Evolutionary conservation across 2,888 invertebrate species (phyloP), one percentile per base, ranked within the genome.

Genomic region (Heliconius aoede): DNA sequence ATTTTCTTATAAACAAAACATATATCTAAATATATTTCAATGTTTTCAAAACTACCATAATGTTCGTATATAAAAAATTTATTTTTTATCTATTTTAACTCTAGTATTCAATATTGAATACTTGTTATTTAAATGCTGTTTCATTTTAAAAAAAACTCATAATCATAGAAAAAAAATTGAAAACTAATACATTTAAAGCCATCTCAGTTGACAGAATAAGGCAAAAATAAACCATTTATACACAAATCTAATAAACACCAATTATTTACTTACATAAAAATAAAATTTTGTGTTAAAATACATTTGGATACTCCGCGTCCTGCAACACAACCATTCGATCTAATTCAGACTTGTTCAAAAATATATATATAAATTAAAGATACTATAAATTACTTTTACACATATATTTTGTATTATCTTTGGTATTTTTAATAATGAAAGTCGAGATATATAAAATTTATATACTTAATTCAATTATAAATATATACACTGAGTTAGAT

Each of bases 271-370:
- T 91, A 93, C 93, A 85, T 79, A 80, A 76, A 79, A 80, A 83
- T 81, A n/a, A 83, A 81, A 82, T 84, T 84, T 83, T 84, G 80
- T 82, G 85, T 89, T 92, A 94, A 91, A 94, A 94, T 86, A 94
- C 93, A 89, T 94, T 94, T 86, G 94, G 93, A 90, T 90, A 94
- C 84, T 94, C 94, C 86, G 88, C 82, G 72, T 94, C 94, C 94
- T 94, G 94, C 82, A 91, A 87, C 84, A 83, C 91, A 94, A 94
- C 93, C 94, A 94, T 93, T 94, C 91, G 85, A 90, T 94, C 94
- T 92, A 92, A 91, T 89, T 81, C 76, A 72, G 46, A 13, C 65
- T 55, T 62, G 28, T 32, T 32, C 26, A 15, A 65, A 65, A 24
- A 28, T 51, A 55, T 9, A 55, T n/a, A n/a, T 3, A n/a, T n/a